These are phyloP conservation scores for Philypnodon macrostomus DNA, from an alignment of 2,797 vertebrate genomes.

Conservation along the genomic window DNA sequence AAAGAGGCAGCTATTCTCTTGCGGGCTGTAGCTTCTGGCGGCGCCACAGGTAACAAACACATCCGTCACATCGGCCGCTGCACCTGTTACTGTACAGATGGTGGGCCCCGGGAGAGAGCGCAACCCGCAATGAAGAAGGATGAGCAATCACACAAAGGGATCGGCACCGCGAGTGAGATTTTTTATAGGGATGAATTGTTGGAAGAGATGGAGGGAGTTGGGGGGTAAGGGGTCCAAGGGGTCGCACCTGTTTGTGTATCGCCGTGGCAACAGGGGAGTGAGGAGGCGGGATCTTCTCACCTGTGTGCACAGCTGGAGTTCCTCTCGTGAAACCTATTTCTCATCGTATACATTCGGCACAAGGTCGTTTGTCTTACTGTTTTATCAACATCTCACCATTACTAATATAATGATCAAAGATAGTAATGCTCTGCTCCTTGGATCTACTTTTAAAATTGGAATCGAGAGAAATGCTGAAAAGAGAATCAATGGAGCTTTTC, in stretches of 20 bases:
- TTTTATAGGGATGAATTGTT: slow-evolving; percentile 46
- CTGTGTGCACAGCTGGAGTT: slow-evolving; percentile 23
- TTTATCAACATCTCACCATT: slow-evolving; percentile 20
- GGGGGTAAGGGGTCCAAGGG: slow-evolving; percentile 12
- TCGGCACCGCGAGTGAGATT: slow-evolving; percentile 38
- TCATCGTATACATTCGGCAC: not conserved
- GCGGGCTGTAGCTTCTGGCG: slow-evolving; percentile 59
- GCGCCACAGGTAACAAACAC: slow-evolving; percentile 72
- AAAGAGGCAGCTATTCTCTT: slow-evolving; percentile 37
- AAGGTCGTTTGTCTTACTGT: not conserved
- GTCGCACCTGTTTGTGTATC: slow-evolving; percentile 43
- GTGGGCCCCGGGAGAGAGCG: slow-evolving; percentile 58
- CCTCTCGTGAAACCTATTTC: slow-evolving; percentile 17
- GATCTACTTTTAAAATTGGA: no score
- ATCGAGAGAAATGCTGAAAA: no score
- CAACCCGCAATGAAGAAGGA: slow-evolving; percentile 64
- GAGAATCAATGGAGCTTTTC: no score
- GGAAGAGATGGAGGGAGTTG: slow-evolving; percentile 26
- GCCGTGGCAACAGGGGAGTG: slow-evolving; percentile 7
- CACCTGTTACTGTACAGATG: slow-evolving; percentile 77
- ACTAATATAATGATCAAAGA: slow-evolving; percentile 41
- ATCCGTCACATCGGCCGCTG: slow-evolving; percentile 58
- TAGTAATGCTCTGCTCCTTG: slow-evolving; percentile 19
- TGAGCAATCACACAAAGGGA: slow-evolving; percentile 58
- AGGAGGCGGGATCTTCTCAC: slow-evolving; percentile 31